These are phyloP conservation scores for Flexamia atlantica DNA, from an alignment of 2,888 invertebrate genomes.

Conservation along the genomic window DNA sequence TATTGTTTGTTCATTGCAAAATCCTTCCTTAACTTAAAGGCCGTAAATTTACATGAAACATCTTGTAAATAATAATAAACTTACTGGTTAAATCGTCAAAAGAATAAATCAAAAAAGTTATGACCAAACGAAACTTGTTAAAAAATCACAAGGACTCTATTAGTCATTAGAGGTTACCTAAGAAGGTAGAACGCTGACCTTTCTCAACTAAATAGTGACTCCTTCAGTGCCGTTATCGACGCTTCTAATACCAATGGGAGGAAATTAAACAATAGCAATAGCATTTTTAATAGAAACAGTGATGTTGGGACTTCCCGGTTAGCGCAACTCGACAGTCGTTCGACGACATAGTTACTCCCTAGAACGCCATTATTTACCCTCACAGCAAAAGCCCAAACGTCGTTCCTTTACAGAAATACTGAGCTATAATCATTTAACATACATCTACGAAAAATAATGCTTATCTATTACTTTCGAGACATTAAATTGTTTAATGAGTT, in stretches of 20 bases:
- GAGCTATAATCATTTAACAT: not conserved
- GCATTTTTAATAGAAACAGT: not conserved
- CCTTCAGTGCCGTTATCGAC: too few species aligned
- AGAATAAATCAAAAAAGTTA: too few species aligned
- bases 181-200: not conserved
- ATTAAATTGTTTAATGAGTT: not conserved
- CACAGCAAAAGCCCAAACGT: not conserved
- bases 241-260: too few species aligned
- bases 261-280: too few species aligned
- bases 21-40: too few species aligned
- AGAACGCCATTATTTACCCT: constrained; percentile 47
- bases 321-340: not conserved
- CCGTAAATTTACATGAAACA: too few species aligned
- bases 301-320: not conserved
- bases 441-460: not conserved
- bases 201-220: not conserved
- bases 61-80: too few species aligned
- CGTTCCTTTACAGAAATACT: too few species aligned
- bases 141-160: too few species aligned
- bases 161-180: not conserved
- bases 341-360: not conserved
- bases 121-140: too few species aligned
- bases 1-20: too few species aligned
- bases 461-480: not conserved
- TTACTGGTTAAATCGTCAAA: too few species aligned